These are phyloP conservation scores for Epizoanthus rinbou DNA, from an alignment of 92 coral and sea anemone genomes.

Conservation along the genomic window DNA sequence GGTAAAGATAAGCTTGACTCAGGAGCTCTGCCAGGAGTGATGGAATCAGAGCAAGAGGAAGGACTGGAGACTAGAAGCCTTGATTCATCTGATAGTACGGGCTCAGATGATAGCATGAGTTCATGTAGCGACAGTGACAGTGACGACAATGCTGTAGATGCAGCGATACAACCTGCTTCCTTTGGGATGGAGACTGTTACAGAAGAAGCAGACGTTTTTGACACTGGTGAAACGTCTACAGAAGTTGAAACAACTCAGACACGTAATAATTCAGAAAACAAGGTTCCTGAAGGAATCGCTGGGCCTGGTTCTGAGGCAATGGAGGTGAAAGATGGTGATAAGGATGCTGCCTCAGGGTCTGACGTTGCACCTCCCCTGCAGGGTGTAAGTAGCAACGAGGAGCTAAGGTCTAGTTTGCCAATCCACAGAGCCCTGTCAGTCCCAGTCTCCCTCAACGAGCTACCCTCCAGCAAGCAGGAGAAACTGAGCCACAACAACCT, in stretches of 20 bases:
- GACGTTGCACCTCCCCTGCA: not conserved
- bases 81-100: slow-evolving; percentile 21
- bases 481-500: not conserved
- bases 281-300: not conserved
- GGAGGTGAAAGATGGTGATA: not conserved
- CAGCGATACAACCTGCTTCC: not conserved
- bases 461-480: not conserved
- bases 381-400: not conserved
- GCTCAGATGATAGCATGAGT: slow-evolving; percentile 39
- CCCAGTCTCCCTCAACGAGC: slow-evolving; percentile 15
- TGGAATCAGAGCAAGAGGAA: slow-evolving; percentile 23
- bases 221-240: not conserved
- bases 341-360: not conserved
- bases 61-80: not conserved
- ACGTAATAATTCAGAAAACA: not conserved
- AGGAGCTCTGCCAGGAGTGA: not conserved
- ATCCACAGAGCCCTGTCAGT: slow-evolving; percentile 19
- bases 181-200: not conserved
- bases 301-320: not conserved
- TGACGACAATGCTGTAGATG: not conserved
- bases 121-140: slow-evolving; percentile 22
- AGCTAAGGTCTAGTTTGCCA: not conserved
- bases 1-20: slow-evolving; percentile 14
- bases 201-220: not conserved
- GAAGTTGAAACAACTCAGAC: not conserved